Evolutionary conservation across 2,888 invertebrate species (phyloP).

Genomic region (Rotaria magnacalcarata): DNA sequence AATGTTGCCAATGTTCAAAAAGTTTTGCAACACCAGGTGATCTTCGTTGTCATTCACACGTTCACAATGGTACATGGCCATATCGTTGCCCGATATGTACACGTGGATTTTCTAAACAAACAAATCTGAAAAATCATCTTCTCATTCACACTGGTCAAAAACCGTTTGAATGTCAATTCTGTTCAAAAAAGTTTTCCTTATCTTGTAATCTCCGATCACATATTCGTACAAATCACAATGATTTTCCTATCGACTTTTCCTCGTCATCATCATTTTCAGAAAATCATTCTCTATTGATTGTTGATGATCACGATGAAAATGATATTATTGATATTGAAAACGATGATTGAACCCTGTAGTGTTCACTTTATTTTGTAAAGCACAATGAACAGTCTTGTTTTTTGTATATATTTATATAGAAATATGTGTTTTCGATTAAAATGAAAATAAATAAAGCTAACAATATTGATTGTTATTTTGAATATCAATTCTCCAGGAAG

Average conservation of each 20-base stretch:
- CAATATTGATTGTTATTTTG: not conserved
- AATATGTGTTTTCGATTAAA: not conserved
- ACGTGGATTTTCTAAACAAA: conserved; percentile 69
- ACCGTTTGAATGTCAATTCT: conserved; percentile 87
- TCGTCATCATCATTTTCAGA: not conserved
- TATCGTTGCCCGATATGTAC: conserved; percentile 90
- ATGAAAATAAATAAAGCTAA: not conserved
- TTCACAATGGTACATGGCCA: conserved; percentile 92
- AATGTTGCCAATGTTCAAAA: conserved; percentile 85
- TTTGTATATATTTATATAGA: not conserved
- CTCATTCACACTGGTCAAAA: conserved; percentile 77
- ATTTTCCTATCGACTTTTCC: conserved; percentile 45
- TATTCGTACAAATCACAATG: conserved; percentile 85
- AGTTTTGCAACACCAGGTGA: conserved; percentile 94
- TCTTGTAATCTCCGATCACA: conserved; percentile 90
- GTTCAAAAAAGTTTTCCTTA: conserved; percentile 89
- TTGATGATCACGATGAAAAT: not conserved
- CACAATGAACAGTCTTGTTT: conserved; percentile 8
- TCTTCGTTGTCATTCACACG: conserved; percentile 89
- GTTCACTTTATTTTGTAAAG: not conserved
- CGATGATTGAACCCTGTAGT: not conserved
- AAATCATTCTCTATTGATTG: conserved; percentile 31
- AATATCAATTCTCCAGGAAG: not conserved
- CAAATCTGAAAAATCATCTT: conserved; percentile 46
- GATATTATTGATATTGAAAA: not conserved